Conservation (phyloP, 1,140 invertebrate genomes). For the Brachystomella parvula region DNA sequence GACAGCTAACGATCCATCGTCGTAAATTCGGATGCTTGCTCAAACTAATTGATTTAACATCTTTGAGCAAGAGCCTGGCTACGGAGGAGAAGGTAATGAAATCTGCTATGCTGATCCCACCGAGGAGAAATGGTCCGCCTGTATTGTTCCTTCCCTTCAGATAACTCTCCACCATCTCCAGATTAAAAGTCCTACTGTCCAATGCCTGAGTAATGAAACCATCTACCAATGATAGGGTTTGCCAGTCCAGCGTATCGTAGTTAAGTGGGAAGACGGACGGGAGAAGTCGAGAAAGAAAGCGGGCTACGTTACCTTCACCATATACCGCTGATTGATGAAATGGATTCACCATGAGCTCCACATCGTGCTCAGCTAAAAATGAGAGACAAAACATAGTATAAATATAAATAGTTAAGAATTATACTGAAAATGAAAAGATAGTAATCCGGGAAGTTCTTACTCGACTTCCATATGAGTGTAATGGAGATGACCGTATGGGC, state of each 20-base stretch:
- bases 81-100: slow-evolving; percentile 20
- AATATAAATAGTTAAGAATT: too few relatives aligned
- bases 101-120: slow-evolving; percentile 22
- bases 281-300: slow-evolving; percentile 22
- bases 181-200: neutral
- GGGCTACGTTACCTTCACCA: slow-evolving; percentile 22
- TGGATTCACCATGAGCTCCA: slow-evolving; percentile 20
- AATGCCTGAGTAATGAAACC: neutral
- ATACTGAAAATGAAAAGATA: too few relatives aligned
- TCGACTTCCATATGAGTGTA: slow-evolving; percentile 1
- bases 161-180: slow-evolving; percentile 9
- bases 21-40: slow-evolving; percentile 12
- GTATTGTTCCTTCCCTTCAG: neutral
- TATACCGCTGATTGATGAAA: slow-evolving; percentile 3
- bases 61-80: neutral
- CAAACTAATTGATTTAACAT: neutral
- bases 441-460: neutral
- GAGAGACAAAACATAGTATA: slow-evolving; percentile 3
- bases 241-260: slow-evolving; percentile 19
- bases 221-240: slow-evolving; percentile 14
- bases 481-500: too few relatives aligned
- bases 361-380: slow-evolving; percentile 9
- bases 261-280: slow-evolving; percentile 12
- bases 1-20: slow-evolving; percentile 17
- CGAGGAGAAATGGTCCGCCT: slow-evolving; percentile 14